These are phyloP conservation scores for Cheilosia vulpina DNA, from an alignment of 2,888 invertebrate species.

Conservation along the genomic window DNA sequence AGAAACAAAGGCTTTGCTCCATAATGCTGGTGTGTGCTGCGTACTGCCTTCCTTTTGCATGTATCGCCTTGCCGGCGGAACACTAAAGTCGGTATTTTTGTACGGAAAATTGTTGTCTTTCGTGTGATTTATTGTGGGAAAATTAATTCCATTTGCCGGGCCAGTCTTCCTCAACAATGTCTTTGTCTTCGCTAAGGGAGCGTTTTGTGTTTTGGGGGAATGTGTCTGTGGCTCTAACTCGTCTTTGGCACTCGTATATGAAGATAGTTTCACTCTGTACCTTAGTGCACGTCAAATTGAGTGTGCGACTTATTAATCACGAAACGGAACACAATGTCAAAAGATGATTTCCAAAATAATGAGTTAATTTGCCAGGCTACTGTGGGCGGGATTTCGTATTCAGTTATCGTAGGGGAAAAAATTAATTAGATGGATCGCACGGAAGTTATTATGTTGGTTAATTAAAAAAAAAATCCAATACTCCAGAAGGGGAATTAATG, in stretches of 20 bases:
- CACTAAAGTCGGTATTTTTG: slow-evolving; percentile 10
- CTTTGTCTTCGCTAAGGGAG: slow-evolving; percentile 15
- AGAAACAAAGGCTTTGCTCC: slow-evolving; percentile 44
- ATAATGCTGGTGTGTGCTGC: background rate
- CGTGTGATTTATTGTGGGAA: slow-evolving; percentile 67
- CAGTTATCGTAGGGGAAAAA: slow-evolving; percentile 43
- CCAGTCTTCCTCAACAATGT: background rate
- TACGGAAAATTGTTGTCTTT: slow-evolving; percentile 60
- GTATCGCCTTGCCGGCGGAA: background rate
- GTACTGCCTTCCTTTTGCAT: background rate
- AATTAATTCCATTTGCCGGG: slow-evolving; percentile 52
- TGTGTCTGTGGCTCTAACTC: background rate
- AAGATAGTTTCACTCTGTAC: slow-evolving; percentile 32
- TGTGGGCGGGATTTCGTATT: slow-evolving; percentile 5
- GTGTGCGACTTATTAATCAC: slow-evolving; percentile 67
- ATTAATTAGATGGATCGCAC: slow-evolving; percentile 65
- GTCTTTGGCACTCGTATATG: background rate
- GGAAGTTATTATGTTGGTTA: slow-evolving; percentile 64
- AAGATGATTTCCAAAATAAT: slow-evolving; percentile 67
- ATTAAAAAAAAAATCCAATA: slow-evolving; percentile 48
- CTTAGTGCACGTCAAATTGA: slow-evolving; percentile 60
- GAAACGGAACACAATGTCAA: slow-evolving; percentile 52
- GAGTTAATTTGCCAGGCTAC: slow-evolving; percentile 58
- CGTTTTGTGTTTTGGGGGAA: background rate
- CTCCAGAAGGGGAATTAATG: slow-evolving; percentile 4